Conservation (phyloP, 2,797 vertebrate genomes). For the Telmatherina bonti region DNA sequence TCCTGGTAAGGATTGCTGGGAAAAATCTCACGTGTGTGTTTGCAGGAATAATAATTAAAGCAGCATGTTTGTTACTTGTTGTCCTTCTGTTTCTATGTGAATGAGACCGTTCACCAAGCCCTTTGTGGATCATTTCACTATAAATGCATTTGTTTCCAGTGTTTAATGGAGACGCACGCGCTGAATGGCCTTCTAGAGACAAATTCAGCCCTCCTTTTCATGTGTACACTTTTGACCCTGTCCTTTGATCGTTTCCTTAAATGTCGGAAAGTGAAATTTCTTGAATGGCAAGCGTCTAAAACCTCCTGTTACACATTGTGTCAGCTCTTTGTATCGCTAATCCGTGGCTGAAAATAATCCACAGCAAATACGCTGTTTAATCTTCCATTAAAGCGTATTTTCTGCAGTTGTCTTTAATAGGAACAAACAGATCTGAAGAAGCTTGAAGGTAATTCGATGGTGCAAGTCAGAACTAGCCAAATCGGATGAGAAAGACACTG, state of each 20-base stretch:
- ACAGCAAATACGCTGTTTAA: neutral
- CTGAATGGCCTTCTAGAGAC: neutral
- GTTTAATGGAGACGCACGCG: neutral
- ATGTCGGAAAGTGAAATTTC: slow-evolving; percentile 7
- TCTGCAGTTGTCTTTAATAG: neutral
- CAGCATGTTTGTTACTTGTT: slow-evolving; percentile 20
- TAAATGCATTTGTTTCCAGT: neutral
- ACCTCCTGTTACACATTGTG: slow-evolving; percentile 20
- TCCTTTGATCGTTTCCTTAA: slow-evolving; percentile 21
- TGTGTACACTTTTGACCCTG: neutral
- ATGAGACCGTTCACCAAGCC: slow-evolving; percentile 10
- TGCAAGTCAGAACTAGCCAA: neutral
- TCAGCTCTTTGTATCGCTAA: neutral
- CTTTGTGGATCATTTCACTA: neutral
- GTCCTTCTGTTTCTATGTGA: slow-evolving; percentile 1
- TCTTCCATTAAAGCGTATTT: neutral
- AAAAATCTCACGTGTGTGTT: slow-evolving; percentile 16
- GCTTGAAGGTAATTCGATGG: neutral
- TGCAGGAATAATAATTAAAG: slow-evolving; percentile 26
- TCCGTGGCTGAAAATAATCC: slow-evolving; percentile 12
- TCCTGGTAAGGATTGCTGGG: neutral
- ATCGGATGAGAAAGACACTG: neutral
- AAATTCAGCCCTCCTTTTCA: neutral
- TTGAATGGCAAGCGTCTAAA: slow-evolving; percentile 7
- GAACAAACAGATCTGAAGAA: neutral